Evolutionary conservation across 2,113 vertebrate genomes (phyloP), one percentile per base, ranked within the genome.

Genomic region (Embiotoca jacksoni): DNA sequence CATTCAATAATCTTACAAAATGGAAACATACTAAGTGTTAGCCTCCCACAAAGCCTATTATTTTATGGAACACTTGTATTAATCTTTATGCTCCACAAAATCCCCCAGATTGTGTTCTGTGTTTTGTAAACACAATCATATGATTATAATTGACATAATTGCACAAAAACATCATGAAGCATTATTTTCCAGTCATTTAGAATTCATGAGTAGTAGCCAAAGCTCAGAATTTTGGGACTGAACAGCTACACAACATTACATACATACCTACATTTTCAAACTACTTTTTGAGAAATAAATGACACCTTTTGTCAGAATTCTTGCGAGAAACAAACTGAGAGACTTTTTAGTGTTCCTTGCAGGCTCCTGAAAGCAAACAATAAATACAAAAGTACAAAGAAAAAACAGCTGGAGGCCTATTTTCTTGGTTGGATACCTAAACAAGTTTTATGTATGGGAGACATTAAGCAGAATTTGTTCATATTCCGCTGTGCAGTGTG

Each of bases 401-500:
- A 6, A 44, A 44, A 44, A 0, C 2, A 53, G 6, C 1, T 32
- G 9, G 13, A 49, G 35, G 23, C 23, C 23, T 23, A 23, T 23
- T 23, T 23, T 23, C 23, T 23, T 23, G 23, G 23, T 23, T 23
- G 23, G 23, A 23, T 23, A 23, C 23, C 23, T 23, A 23, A 23
- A 23, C 23, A 23, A 23, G 49, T 8, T 5, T 3, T 37, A 5
- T 23, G 1, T 23, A 44, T 44, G 10, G 41, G 41, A 44, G 4
- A 44, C 6, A 44, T 9, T 7, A 41, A 41, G 10, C 39, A 44
- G 41, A 3, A 44, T 9, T 16, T 52, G 49, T 14, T 88, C 52
- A 90, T n/a, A 87, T 60, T 5, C 80, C 88, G 69, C 53, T 90
- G 8, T 89, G 70, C 65, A 95, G 72, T 5, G 92, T 93, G 75